Percentiles rank a stretch among this genome's conserved stretches.
Evolutionary conservation across 2,797 vertebrate genomes (phyloP).

Genomic region (Amphiprion clarkii): DNA sequence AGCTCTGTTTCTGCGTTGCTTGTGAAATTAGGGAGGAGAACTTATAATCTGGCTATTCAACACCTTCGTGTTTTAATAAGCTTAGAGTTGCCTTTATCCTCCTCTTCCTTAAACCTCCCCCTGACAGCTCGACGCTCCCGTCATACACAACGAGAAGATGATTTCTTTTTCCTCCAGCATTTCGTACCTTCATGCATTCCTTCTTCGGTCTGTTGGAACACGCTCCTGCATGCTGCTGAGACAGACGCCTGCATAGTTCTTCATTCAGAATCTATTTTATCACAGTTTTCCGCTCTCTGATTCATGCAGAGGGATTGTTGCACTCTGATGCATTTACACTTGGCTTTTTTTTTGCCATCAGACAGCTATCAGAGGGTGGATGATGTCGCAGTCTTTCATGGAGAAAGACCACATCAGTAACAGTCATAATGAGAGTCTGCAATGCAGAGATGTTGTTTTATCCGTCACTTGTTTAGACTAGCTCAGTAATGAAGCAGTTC

Average conservation of each 20-base stretch:
- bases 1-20: constrained; percentile 64
- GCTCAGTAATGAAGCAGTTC: constrained; percentile 6
- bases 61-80: constrained; percentile 77
- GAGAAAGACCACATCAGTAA: constrained; percentile 25
- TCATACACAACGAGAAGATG: constrained; percentile 13
- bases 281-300: constrained; percentile 36
- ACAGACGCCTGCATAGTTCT: constrained; percentile 39
- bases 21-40: constrained; percentile 72
- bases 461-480: neutral
- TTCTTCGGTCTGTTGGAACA: constrained; percentile 24
- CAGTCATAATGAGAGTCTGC: constrained; percentile 7
- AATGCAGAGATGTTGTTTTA: neutral
- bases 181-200: constrained; percentile 27
- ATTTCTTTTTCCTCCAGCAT: constrained; percentile 15
- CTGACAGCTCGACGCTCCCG: constrained; percentile 57
- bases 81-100: constrained; percentile 71
- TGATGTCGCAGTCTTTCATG: constrained; percentile 6
- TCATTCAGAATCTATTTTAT: constrained; percentile 31
- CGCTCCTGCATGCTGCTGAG: constrained; percentile 14
- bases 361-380: constrained; percentile 20
- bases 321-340: constrained; percentile 6
- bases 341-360: neutral
- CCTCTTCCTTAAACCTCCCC: constrained; percentile 55
- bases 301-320: constrained; percentile 13
- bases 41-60: constrained; percentile 78